Evolutionary conservation across 1,140 invertebrate species (phyloP).

Genomic region (Lethrus apterus): DNA sequence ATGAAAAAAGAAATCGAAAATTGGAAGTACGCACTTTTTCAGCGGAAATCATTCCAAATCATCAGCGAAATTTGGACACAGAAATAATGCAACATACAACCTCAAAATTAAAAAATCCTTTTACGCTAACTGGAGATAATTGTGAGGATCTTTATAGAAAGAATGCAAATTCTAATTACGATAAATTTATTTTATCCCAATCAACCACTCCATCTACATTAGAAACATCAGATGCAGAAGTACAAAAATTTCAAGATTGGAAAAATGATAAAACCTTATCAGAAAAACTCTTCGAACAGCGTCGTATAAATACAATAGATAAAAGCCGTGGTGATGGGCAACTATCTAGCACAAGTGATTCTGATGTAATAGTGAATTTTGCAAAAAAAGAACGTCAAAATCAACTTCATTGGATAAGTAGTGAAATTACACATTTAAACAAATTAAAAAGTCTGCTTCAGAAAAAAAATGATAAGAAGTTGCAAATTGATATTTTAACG

Average conservation of each 20-base stretch:
- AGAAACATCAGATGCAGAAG: background rate
- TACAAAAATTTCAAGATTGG: constrained; percentile 24
- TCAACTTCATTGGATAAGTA: constrained; percentile 36
- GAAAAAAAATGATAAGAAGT: constrained; percentile 12
- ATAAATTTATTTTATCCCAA: background rate
- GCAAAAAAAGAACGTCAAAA: constrained; percentile 33
- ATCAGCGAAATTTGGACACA: no score
- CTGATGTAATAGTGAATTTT: constrained; percentile 30
- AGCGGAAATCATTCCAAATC: no score
- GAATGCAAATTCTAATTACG: no score
- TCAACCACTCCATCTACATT: background rate
- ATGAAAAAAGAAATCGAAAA: no score
- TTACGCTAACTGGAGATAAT: no score
- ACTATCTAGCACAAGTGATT: constrained; percentile 16
- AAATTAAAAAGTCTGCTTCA: constrained; percentile 32
- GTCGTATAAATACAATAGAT: constrained; percentile 12
- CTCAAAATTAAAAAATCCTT: no score
- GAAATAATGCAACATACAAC: no score
- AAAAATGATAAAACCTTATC: constrained; percentile 28
- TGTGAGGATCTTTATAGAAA: no score
- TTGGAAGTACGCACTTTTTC: no score
- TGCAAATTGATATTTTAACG: background rate
- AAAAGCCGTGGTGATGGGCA: constrained; percentile 13
- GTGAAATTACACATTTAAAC: constrained; percentile 33
- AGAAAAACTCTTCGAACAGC: constrained; percentile 28